Percentiles rank a stretch among this genome's conserved stretches.
Conservation (phyloP, 1,140 invertebrate species). For the Orussus abietinus region DNA sequence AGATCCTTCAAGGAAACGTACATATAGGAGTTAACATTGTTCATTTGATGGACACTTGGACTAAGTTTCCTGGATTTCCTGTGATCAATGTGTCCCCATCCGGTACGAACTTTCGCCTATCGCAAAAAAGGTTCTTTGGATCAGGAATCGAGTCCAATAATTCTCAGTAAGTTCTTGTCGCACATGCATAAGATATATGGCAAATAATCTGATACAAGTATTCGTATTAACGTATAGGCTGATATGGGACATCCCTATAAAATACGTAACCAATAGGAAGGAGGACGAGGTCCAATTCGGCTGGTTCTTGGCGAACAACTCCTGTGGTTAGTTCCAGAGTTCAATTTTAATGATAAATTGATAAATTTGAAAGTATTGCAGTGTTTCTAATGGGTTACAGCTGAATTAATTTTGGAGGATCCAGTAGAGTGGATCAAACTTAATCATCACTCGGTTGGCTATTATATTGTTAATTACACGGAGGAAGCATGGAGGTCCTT, state of each 20-base stretch:
- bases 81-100: constrained; percentile 59
- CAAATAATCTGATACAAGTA: no score
- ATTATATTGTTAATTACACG: constrained; percentile 79
- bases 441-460: constrained; percentile 78
- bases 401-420: constrained; percentile 35
- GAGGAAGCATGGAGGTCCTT: constrained; percentile 58
- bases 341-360: constrained; percentile 9
- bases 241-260: constrained; percentile 75
- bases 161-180: constrained; percentile 1
- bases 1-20: constrained; percentile 35
- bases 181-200: not conserved
- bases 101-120: constrained; percentile 54
- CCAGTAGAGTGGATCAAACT: constrained; percentile 69
- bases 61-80: constrained; percentile 84
- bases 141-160: not conserved
- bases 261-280: constrained; percentile 61
- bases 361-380: not conserved
- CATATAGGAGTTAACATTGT: constrained; percentile 10
- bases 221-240: not conserved
- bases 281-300: constrained; percentile 38
- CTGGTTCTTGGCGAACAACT: constrained; percentile 57
- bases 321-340: constrained; percentile 48
- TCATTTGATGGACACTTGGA: constrained; percentile 83
- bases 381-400: constrained; percentile 26
- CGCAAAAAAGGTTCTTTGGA: constrained; percentile 63